Evolutionary conservation across 2,113 vertebrate species (phyloP).

Genomic region (Nesoenas mayeri): DNA sequence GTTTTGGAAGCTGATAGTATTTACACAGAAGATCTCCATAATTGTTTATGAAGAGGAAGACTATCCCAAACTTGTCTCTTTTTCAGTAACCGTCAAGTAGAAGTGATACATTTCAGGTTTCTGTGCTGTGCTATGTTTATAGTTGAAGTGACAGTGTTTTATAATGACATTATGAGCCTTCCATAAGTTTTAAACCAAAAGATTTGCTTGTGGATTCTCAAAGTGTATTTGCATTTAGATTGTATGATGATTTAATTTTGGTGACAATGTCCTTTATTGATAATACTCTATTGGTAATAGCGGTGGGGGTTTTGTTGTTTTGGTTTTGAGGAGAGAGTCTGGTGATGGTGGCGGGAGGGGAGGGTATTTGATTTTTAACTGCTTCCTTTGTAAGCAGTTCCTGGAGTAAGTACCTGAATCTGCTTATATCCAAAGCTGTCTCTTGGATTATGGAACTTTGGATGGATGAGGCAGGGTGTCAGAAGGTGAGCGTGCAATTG

Average conservation of each 20-base stretch:
- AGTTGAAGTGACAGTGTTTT: not conserved
- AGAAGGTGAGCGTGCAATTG: not conserved
- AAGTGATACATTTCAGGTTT: not conserved
- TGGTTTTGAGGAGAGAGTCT: not conserved
- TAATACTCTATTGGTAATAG: not conserved
- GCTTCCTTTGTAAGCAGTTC: not conserved
- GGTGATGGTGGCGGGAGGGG: not conserved
- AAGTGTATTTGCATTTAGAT: not conserved
- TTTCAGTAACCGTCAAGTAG: not conserved
- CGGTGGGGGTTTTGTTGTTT: too few species aligned
- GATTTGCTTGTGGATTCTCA: not conserved
- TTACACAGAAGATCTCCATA: not conserved
- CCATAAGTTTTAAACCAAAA: not conserved
- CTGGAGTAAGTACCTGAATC: not conserved
- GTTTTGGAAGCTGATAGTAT: not conserved
- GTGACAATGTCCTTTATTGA: not conserved
- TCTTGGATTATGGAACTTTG: not conserved
- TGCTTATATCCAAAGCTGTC: not conserved
- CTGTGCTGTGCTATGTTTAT: not conserved
- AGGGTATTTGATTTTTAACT: not conserved
- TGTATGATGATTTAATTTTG: not conserved
- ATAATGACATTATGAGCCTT: not conserved
- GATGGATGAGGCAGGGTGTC: not conserved
- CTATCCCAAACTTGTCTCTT: not conserved
- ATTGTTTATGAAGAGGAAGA: not conserved